Percentiles rank a stretch among this genome's conserved stretches.
phyloP scores from a whole-genome alignment of 2,797 vertebrate species.

The Hydrophis major region DNA sequence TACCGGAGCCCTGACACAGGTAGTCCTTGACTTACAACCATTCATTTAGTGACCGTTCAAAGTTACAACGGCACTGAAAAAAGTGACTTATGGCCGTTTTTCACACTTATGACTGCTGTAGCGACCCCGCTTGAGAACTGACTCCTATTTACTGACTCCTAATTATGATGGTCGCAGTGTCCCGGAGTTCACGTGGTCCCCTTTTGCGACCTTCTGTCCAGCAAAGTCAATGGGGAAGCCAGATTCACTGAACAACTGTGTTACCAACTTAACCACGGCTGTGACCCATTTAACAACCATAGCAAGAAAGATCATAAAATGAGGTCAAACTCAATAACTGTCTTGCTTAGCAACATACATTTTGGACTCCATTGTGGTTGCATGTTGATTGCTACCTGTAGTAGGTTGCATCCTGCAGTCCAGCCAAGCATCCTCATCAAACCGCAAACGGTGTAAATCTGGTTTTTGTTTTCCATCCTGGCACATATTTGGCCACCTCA shows the following conservation, averaged over 20 bases:
- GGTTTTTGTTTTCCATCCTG: constrained; percentile 38
- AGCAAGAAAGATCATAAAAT: not conserved
- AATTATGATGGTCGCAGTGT: not conserved
- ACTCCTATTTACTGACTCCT: too few relatives aligned
- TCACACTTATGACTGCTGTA: not conserved
- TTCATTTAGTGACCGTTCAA: not conserved
- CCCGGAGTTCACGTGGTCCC: not conserved
- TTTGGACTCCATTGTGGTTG: not conserved
- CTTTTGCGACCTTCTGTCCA: not conserved
- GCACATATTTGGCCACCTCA: not conserved
- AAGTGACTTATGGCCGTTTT: not conserved
- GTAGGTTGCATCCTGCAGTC: not conserved
- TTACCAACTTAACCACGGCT: not conserved
- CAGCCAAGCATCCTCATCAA: not conserved
- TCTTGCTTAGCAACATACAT: not conserved
- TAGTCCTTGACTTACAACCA: too few relatives aligned
- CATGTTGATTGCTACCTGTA: not conserved
- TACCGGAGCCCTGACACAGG: too few relatives aligned
- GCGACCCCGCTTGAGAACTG: too few relatives aligned
- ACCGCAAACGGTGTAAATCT: constrained; percentile 60
- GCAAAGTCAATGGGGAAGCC: not conserved
- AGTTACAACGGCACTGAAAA: not conserved
- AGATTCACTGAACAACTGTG: not conserved
- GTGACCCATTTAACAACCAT: not conserved
- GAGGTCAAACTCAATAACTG: not conserved